These are phyloP conservation scores for Spodoptera litura DNA, from an alignment of 1,140 invertebrate genomes.

Conservation along the genomic window DNA sequence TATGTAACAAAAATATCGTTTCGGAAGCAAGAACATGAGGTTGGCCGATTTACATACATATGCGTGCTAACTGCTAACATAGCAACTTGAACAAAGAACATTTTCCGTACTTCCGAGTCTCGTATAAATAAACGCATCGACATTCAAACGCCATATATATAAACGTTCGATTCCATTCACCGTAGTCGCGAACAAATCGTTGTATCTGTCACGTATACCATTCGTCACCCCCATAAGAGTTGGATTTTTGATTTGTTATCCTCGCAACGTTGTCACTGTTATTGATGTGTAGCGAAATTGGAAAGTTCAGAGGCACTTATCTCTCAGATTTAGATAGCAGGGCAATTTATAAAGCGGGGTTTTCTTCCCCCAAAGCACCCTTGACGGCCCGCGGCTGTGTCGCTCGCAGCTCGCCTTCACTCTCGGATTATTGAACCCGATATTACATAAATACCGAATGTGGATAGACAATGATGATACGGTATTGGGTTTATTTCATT, in stretches of 20 bases:
- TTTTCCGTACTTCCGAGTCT: background rate
- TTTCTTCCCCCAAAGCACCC: slow-evolving; percentile 75
- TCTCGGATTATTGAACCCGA: slow-evolving; percentile 43
- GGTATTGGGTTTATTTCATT: slow-evolving; percentile 46
- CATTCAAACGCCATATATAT: slow-evolving; percentile 8
- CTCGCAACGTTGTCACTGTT: slow-evolving; percentile 75
- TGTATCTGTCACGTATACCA: slow-evolving; percentile 52
- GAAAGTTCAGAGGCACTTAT: slow-evolving; percentile 84
- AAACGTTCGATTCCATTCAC: slow-evolving; percentile 38
- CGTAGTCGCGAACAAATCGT: slow-evolving; percentile 29
- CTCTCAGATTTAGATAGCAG: slow-evolving; percentile 84
- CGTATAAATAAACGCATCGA: background rate
- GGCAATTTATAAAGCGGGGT: slow-evolving; percentile 83
- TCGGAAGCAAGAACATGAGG: background rate
- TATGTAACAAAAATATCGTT: background rate
- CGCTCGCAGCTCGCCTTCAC: slow-evolving; percentile 31
- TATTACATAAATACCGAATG: slow-evolving; percentile 47
- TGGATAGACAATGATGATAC: slow-evolving; percentile 43
- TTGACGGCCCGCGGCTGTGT: slow-evolving; percentile 58
- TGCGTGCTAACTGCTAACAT: slow-evolving; percentile 9
- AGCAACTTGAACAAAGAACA: background rate
- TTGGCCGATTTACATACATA: slow-evolving; percentile 6
- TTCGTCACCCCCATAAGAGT: slow-evolving; percentile 65
- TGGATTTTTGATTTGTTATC: slow-evolving; percentile 82
- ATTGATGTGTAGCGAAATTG: slow-evolving; percentile 85